Conservation (phyloP, 1,140 invertebrate genomes). For the Episyrphus balteatus region DNA sequence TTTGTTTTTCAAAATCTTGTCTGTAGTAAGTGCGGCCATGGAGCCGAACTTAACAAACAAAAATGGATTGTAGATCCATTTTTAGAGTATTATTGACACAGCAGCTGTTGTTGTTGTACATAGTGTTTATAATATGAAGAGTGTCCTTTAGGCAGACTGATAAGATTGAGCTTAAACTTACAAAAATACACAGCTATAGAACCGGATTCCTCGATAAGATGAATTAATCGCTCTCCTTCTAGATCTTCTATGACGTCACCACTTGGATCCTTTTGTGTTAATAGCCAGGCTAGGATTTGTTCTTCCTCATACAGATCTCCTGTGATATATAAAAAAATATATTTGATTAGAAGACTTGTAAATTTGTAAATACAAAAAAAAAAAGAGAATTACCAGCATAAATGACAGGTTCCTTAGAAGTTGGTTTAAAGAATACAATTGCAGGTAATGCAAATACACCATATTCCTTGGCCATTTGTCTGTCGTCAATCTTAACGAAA, state of each 20-base stretch:
- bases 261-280: slow-evolving; percentile 81
- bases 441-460: slow-evolving; percentile 82
- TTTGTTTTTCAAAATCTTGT: too few species aligned
- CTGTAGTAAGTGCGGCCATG: too few species aligned
- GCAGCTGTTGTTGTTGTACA: background rate
- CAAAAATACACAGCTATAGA: slow-evolving; percentile 87
- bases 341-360: background rate
- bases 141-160: background rate
- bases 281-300: slow-evolving; percentile 76
- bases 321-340: slow-evolving; percentile 27
- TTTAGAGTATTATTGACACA: slow-evolving; percentile 4
- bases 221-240: slow-evolving; percentile 69
- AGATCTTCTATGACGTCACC: slow-evolving; percentile 83
- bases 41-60: too few species aligned
- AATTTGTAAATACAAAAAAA: background rate
- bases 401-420: slow-evolving; percentile 82
- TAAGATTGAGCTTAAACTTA: slow-evolving; percentile 45
- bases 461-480: slow-evolving; percentile 71
- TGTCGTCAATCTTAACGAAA: slow-evolving; percentile 86
- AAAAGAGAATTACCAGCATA: slow-evolving; percentile 60
- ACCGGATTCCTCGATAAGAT: slow-evolving; percentile 69
- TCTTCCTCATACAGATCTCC: slow-evolving; percentile 84
- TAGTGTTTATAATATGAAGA: background rate
- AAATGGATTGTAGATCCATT: background rate
- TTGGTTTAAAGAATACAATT: slow-evolving; percentile 78